A percentile compares a stretch with the other conserved stretches of the same genome.
phyloP scores from a whole-genome alignment of 2,797 vertebrate genomes.

The Melanitta fusca region DNA sequence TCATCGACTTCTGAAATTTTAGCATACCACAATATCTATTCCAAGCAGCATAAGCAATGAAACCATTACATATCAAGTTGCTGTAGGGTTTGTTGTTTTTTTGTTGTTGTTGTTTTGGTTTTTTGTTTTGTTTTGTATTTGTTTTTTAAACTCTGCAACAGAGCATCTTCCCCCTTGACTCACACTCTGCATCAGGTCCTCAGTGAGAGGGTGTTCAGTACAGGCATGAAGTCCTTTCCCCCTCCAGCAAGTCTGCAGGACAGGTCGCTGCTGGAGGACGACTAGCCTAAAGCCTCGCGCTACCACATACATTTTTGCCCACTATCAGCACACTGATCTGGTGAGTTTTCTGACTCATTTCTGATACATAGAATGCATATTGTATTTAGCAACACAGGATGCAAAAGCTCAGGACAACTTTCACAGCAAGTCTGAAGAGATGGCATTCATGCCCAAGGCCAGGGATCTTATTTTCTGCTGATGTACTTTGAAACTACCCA shows the following conservation, averaged over 20 bases:
- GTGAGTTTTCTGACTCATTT: background rate
- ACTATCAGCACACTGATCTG: background rate
- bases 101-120: too few species aligned
- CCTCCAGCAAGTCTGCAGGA: background rate
- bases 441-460: accelerated
- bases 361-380: background rate
- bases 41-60: background rate
- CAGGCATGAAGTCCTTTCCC: accelerated
- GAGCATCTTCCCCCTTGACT: background rate
- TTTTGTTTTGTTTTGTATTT: background rate
- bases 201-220: background rate
- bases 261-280: background rate
- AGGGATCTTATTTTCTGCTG: background rate
- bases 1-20: background rate
- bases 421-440: background rate
- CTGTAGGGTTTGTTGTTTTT: background rate
- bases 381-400: background rate
- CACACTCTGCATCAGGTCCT: background rate
- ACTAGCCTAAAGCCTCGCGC: background rate
- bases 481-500: background rate
- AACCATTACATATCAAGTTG: background rate
- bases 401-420: background rate
- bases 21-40: background rate
- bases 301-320: background rate
- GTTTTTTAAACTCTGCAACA: background rate